Evolutionary conservation across 53 echinoderm and acorn worm species (phyloP).

Genomic region (Echinarachnius parma): DNA sequence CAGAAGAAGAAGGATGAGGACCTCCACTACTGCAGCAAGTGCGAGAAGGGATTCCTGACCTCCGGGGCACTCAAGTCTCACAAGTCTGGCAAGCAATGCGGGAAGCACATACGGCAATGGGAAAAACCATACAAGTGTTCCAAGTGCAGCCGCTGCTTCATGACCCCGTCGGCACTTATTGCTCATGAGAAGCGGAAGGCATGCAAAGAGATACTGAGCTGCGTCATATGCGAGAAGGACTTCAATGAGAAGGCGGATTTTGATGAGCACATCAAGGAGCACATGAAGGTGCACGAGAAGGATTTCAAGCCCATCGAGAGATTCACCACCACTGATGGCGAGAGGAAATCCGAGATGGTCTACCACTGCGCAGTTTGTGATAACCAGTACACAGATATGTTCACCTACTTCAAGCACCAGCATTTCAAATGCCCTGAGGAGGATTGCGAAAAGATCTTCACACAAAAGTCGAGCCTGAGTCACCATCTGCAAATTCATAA

Average conservation of each 20-base stretch:
- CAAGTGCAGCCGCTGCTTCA: too few relatives aligned
- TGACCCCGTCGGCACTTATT: too few relatives aligned
- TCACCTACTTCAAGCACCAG: too few relatives aligned
- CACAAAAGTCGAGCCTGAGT: constrained; percentile 13
- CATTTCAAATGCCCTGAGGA: too few relatives aligned
- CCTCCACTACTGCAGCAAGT: neutral
- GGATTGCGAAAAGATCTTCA: constrained; percentile 45
- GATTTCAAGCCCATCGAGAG: neutral
- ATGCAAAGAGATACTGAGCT: neutral
- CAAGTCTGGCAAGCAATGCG: constrained; percentile 6
- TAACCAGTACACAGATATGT: too few relatives aligned
- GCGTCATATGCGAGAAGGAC: constrained; percentile 35
- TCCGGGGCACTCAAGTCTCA: neutral
- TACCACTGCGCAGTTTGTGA: too few relatives aligned
- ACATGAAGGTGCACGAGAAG: constrained; percentile 3
- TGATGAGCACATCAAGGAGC: neutral
- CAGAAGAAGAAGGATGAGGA: constrained; percentile 36
- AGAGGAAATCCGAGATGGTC: too few relatives aligned
- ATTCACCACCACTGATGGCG: neutral
- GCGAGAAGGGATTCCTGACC: constrained; percentile 17
- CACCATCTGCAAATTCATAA: constrained; percentile 40
- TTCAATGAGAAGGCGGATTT: constrained; percentile 6
- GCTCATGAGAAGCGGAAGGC: neutral
- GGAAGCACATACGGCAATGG: neutral
- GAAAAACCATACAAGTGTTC: too few relatives aligned